A percentile compares a stretch with the other conserved stretches of the same genome.
These are phyloP conservation scores for Ictalurus punctatus DNA, from an alignment of 2,113 vertebrate species.

Conservation along the genomic window DNA sequence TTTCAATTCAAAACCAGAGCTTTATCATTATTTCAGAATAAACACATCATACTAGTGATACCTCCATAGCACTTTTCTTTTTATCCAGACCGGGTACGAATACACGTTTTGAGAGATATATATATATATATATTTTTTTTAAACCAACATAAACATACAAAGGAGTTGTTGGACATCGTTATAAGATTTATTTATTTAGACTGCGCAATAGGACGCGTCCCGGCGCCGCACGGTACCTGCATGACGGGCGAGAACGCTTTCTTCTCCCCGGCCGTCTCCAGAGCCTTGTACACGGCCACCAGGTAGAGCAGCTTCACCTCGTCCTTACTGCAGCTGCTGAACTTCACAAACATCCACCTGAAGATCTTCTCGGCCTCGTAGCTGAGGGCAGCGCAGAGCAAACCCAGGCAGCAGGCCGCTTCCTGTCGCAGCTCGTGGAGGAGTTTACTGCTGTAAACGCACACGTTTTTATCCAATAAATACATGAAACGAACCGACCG, in stretches of 20 bases:
- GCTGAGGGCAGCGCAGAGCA: conserved; percentile 92
- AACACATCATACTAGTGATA: too few relatives aligned
- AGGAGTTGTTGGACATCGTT: too few relatives aligned
- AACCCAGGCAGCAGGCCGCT: conserved; percentile 91
- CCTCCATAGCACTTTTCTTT: too few relatives aligned
- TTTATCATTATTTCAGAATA: too few relatives aligned
- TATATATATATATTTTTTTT: too few relatives aligned
- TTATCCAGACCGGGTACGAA: too few relatives aligned
- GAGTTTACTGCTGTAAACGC: conserved; percentile 88
- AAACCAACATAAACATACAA: too few relatives aligned
- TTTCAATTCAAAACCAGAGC: too few relatives aligned
- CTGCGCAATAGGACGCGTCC: not conserved
- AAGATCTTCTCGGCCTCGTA: conserved; percentile 98
- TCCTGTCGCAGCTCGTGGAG: conserved; percentile 96
- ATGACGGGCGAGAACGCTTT: conserved; percentile 96
- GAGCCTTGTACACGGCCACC: conserved; percentile 88
- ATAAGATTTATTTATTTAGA: too few relatives aligned
- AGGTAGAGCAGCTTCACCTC: conserved; percentile 96
- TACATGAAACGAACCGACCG: not conserved
- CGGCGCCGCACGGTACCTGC: conserved; percentile 79
- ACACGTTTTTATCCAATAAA: not conserved
- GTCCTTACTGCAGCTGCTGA: conserved; percentile 88
- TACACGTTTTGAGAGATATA: too few relatives aligned
- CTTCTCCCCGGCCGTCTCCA: conserved; percentile 96
- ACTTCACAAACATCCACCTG: conserved; percentile 98